A percentile compares a stretch with the other conserved stretches of the same genome.
Evolutionary conservation across 2,113 vertebrate species (phyloP).

Genomic region (Geococcyx californianus): DNA sequence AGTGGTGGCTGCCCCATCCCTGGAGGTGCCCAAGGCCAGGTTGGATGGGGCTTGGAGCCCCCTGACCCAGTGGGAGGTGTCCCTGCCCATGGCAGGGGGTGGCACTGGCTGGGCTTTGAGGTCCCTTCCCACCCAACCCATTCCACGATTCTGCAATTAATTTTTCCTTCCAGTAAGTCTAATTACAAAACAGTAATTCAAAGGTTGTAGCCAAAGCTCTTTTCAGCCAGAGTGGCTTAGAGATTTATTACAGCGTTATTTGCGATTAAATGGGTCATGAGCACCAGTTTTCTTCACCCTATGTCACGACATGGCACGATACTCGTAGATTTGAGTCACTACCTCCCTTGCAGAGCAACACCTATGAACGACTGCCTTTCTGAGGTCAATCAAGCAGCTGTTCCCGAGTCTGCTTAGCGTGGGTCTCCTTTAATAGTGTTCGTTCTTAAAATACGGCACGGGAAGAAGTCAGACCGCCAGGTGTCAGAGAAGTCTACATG

Average conservation of each 20-base stretch:
- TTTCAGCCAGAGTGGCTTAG: not conserved
- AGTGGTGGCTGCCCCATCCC: no score
- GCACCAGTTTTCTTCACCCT: not conserved
- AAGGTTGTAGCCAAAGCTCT: not conserved
- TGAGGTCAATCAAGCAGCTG: not conserved
- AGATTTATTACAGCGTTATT: not conserved
- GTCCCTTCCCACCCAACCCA: no score
- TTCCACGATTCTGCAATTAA: not conserved
- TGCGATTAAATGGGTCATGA: not conserved
- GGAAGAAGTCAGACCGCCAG: not conserved
- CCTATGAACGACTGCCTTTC: not conserved
- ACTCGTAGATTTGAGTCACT: not conserved
- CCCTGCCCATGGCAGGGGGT: no score
- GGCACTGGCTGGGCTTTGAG: no score
- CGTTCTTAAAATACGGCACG: not conserved
- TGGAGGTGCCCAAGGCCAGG: no score
- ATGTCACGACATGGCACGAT: no score
- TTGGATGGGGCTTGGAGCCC: no score
- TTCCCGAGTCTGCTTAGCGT: no score
- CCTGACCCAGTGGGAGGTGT: no score
- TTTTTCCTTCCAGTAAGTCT: not conserved
- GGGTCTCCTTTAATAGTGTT: not conserved
- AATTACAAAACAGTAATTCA: not conserved
- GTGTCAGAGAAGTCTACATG: not conserved
- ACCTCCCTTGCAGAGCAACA: not conserved